These are phyloP conservation scores for Cantharis nigra DNA, from an alignment of 2,888 invertebrate species.

Conservation along the genomic window DNA sequence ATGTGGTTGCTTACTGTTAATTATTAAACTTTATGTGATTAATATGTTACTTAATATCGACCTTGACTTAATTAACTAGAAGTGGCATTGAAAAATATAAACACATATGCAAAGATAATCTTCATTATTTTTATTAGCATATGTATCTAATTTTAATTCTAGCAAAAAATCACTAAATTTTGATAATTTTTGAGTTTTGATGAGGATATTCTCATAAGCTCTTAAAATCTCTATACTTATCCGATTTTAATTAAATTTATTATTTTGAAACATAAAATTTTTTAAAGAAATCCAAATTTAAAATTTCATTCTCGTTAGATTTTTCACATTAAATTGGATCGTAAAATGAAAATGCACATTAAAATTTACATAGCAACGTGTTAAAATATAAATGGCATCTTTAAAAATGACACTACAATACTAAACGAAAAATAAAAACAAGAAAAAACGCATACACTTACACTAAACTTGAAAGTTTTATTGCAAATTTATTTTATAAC, in stretches of 20 bases:
- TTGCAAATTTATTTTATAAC: not conserved
- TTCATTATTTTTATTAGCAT: not conserved
- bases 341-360: not conserved
- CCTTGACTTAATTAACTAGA: constrained; percentile 15
- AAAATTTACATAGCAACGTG: not conserved
- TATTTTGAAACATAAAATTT: no score
- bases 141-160: not conserved
- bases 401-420: not conserved
- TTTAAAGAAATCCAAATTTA: no score
- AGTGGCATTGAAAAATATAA: constrained; percentile 4
- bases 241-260: no score
- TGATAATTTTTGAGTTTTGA: not conserved
- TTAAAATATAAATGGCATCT: not conserved
- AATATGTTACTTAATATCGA: not conserved
- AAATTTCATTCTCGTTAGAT: not conserved
- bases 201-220: not conserved
- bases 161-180: not conserved
- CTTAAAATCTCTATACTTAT: no score
- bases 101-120: constrained; percentile 8
- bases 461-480: not conserved
- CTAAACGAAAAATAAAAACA: not conserved
- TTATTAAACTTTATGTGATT: not conserved
- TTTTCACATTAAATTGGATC: not conserved
- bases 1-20: not conserved
- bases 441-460: not conserved